A percentile compares a stretch with the other conserved stretches of the same genome.
Conservation (phyloP, 2,113 vertebrate genomes). For the Macquaria australasica region DNA sequence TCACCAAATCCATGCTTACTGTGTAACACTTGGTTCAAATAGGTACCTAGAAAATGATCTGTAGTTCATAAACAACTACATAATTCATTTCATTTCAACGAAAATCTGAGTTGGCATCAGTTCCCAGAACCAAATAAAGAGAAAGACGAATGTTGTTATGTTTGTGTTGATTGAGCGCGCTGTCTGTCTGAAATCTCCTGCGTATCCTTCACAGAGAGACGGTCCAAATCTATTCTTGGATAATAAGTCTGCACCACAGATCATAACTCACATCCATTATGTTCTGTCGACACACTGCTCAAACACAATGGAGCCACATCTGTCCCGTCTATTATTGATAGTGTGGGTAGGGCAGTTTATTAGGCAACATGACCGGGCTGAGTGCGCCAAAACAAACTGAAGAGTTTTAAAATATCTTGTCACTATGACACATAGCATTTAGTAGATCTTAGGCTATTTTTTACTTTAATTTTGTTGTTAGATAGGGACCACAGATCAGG, state of each 20-base stretch:
- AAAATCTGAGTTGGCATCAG: neutral
- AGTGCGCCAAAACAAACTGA: neutral
- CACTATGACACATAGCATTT: neutral
- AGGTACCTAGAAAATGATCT: neutral
- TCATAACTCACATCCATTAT: constrained; percentile 11
- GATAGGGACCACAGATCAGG: neutral
- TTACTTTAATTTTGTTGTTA: neutral
- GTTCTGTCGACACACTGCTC: neutral
- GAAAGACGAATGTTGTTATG: neutral
- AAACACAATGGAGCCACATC: constrained; percentile 13
- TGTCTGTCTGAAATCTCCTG: neutral
- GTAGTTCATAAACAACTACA: neutral
- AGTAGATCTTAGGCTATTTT: neutral
- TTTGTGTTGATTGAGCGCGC: neutral
- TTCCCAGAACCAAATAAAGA: neutral
- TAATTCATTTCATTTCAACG: too few species aligned
- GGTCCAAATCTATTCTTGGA: constrained; percentile 11
- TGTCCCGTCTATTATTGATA: neutral
- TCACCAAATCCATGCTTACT: neutral
- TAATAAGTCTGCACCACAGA: constrained; percentile 12
- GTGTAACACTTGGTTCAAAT: neutral
- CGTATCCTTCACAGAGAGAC: neutral
- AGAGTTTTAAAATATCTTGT: neutral
- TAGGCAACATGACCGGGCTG: neutral
- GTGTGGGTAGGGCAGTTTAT: neutral